Evolutionary conservation across 2,797 vertebrate genomes (phyloP), one percentile per base, ranked within the genome.

Genomic region (Sebastes wilsoni): DNA sequence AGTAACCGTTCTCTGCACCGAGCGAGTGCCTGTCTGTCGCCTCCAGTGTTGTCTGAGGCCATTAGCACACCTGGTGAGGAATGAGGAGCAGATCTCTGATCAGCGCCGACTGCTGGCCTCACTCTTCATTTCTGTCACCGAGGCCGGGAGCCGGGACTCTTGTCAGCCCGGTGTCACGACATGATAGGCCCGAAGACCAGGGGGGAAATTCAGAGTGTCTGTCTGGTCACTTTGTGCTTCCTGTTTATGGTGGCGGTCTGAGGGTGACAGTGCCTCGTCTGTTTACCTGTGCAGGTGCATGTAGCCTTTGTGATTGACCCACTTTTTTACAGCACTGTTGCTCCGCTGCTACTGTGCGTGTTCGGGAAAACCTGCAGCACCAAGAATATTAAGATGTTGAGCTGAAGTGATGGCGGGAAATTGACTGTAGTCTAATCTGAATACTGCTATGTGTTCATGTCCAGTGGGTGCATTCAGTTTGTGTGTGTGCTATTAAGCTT

Each of bases 51-150:
- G 92, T 95, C 92, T 3, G 80, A 86, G 89, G 89, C 89, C 81
- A 77, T 94, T 93, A 90, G 81, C 85, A 85, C 91, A 94, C 91
- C 92, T 92, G 85, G 82, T 59, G 89, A 84, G 87, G 87, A 87
- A 28, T 90, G 88, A 93, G 88, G 83, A 30, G 84, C 89, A 76
- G 80, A 72, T 72, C 82, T 85, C 81, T 94, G 93, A 95, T 94
- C 80, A 81, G 91, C 58, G 76, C 77, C 76, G 94, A 95, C 93
- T 92, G 82, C 72, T 9, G 32, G 89, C 87, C 88, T 94, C 91
- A 87, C 87, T 94, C 90, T 93, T 92, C 88, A 87, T 92, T 79
- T 90, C 84, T 94, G 91, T 94, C 93, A 93, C 76, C 68, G 38
- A 7, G 80, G 72, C 70, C 1, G 14, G 30, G 72, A 66, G 84